A percentile compares a stretch with the other conserved stretches of the same genome.
Evolutionary conservation across 2,797 vertebrate genomes (phyloP).

Genomic region (Clamator glandarius): DNA sequence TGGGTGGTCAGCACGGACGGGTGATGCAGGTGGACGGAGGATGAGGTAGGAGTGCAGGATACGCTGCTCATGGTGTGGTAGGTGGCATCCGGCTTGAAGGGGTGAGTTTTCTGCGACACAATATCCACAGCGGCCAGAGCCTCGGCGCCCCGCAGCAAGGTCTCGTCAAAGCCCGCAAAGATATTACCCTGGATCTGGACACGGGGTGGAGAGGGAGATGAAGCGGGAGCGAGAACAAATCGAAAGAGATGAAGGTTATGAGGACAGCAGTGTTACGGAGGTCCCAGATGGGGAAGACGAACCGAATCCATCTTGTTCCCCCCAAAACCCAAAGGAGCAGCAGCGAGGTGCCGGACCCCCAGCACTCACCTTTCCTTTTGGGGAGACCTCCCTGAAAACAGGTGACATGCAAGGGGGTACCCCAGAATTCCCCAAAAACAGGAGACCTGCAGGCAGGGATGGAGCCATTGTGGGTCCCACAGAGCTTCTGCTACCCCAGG

Average conservation of each 20-base stretch:
- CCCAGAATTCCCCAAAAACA: too few relatives aligned
- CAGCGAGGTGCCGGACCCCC: background rate
- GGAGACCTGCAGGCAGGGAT: too few relatives aligned
- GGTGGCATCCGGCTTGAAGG: constrained; percentile 93
- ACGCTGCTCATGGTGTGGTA: constrained; percentile 95
- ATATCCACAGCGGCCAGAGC: constrained; percentile 94
- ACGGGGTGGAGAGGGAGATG: background rate
- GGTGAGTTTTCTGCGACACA: constrained; percentile 85
- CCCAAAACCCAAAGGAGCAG: fast-evolving
- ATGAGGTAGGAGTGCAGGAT: constrained; percentile 89
- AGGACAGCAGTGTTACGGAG: background rate
- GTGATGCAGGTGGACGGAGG: constrained; percentile 90
- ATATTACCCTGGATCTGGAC: constrained; percentile 87
- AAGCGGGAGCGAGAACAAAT: background rate
- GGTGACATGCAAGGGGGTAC: too few relatives aligned
- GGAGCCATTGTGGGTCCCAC: background rate
- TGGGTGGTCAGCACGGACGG: constrained; percentile 87
- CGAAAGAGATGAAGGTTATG: background rate
- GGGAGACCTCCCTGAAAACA: fast-evolving
- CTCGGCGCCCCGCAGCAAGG: constrained; percentile 89
- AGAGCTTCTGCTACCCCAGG: background rate
- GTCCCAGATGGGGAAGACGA: background rate
- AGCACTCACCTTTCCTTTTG: background rate
- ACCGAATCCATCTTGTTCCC: too few relatives aligned
- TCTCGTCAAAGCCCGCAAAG: constrained; percentile 93